Evolutionary conservation across 1,140 invertebrate genomes (phyloP), one percentile per base, ranked within the genome.

Genomic region (Metopolophium dirhodum): DNA sequence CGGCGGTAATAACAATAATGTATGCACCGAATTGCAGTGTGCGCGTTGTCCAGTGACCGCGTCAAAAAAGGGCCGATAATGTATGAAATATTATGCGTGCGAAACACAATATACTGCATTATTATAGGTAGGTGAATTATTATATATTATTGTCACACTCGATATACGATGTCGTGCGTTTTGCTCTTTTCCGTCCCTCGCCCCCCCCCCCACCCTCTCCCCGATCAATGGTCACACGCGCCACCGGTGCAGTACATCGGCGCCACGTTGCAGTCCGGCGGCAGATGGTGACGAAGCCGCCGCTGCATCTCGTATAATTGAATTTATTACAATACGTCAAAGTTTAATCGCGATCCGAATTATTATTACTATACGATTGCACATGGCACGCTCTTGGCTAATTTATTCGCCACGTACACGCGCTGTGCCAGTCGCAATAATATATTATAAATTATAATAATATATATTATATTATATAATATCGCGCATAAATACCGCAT

Each of bases 361-460:
- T 18, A 77, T 77, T 30, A 61, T 57, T 61, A 61, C 9, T n/a
- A 77, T 18, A 77, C 61, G n/a, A 77, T 18, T 77, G 61, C 61
- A 77, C 61, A 14, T 7, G 61, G 30, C 61, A 68, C 61, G 61
- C 30, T 68, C 23, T 61, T 30, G n/a, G 11, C 61, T 77, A 35
- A 77, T 77, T 77, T 77, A 77, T 68, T 68, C 61, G 61, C 61
- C n/a, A 77, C n/a, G 61, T 68, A 68, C 61, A 68, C 61, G 14
- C 30, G 14, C 37, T 37, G 37, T 37, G 37, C 26, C 14, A 11
- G 30, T 30, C 41, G 14, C 11, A 18, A 22, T 22, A 77, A 77
- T 77, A 77, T 77, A 77, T 77, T 77, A 77, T 77, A 77, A 77
- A 77, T 77, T 68, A 68, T 68, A n/a, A 68, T 68, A 61, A 14